Percentiles rank a stretch among this genome's conserved stretches.
phyloP scores from a whole-genome alignment of 2,797 vertebrate genomes.

The Poeciliopsis paucimaculata region DNA sequence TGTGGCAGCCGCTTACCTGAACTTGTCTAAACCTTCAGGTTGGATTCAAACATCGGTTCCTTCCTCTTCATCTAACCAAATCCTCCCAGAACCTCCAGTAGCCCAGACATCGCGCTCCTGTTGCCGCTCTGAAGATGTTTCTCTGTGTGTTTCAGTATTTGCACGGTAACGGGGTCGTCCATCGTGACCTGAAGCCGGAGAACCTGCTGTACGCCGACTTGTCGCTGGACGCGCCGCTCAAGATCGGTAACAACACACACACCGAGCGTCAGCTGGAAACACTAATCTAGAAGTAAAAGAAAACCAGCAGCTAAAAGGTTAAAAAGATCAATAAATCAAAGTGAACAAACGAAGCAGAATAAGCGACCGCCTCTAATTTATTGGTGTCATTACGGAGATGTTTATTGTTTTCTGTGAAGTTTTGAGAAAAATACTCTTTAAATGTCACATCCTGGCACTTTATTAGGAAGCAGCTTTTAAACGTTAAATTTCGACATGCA shows the following conservation, averaged over 20 bases:
- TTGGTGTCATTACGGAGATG: not conserved
- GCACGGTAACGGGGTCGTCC: conserved; percentile 86
- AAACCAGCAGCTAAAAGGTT: not conserved
- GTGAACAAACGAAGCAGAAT: not conserved
- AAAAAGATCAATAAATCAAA: no score
- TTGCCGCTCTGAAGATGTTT: not conserved
- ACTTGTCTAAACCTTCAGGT: no score
- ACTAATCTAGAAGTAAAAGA: not conserved
- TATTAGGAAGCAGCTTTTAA: not conserved
- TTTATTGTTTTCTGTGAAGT: not conserved
- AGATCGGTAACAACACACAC: conserved; percentile 81
- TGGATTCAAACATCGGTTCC: not conserved
- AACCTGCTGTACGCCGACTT: conserved; percentile 85
- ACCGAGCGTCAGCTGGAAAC: no score
- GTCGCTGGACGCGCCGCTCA: conserved; percentile 83
- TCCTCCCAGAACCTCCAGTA: not conserved
- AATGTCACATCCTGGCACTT: not conserved
- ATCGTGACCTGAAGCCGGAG: conserved; percentile 88
- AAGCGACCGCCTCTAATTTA: not conserved
- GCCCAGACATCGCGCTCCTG: not conserved
- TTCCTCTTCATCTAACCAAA: conserved; percentile 44
- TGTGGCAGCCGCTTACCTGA: not conserved
- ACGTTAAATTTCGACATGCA: not conserved
- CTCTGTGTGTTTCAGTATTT: conserved; percentile 78
- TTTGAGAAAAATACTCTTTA: not conserved